A percentile compares a stretch with the other conserved stretches of the same genome.
Conservation (phyloP, 2,113 vertebrate genomes). For the Silurus asotus region DNA sequence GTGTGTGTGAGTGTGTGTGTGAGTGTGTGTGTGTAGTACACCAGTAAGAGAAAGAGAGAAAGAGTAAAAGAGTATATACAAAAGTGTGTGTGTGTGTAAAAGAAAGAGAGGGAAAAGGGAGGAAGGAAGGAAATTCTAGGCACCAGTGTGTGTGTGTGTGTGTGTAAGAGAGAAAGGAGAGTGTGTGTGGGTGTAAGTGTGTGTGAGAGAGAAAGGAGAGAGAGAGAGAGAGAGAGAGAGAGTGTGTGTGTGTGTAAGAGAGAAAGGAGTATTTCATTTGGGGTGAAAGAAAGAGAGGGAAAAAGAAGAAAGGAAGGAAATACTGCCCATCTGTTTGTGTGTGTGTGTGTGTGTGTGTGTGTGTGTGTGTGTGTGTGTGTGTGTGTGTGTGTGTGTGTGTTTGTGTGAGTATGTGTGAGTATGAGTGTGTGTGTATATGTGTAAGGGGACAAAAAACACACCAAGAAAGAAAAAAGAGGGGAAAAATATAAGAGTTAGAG, state of each 20-base stretch:
- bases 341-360: no score
- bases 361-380: no score
- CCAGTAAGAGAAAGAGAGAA: neutral
- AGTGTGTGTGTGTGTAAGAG: no score
- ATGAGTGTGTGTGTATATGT: no score
- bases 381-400: neutral
- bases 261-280: no score
- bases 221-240: neutral
- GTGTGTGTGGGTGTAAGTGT: no score
- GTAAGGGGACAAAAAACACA: neutral
- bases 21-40: no score
- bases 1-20: neutral
- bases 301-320: neutral
- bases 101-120: neutral
- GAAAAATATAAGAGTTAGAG: neutral
- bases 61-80: neutral
- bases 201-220: neutral
- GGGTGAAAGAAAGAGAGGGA: neutral
- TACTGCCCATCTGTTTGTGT: no score
- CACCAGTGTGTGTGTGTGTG: no score
- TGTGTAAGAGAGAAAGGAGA: no score
- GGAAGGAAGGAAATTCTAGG: neutral
- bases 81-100: no score
- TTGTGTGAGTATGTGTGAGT: no score
- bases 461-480: neutral